These are phyloP conservation scores for Euproctis similis DNA, from an alignment of 2,888 invertebrate genomes.

Conservation along the genomic window DNA sequence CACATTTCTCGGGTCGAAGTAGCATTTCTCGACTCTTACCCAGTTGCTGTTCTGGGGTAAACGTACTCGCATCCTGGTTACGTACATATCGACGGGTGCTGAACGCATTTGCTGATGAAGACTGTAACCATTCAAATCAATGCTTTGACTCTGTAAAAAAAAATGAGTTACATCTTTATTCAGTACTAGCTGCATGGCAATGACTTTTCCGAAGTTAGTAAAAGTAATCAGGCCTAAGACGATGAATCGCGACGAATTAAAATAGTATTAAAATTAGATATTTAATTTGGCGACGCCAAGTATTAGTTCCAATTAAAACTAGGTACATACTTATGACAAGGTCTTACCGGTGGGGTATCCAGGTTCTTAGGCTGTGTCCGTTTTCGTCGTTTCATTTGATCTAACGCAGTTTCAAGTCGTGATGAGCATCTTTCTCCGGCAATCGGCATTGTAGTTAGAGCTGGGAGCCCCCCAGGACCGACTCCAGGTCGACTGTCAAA, in stretches of 20 bases:
- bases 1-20: slow-evolving; percentile 83
- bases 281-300: too few species aligned
- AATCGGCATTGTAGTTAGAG: slow-evolving; percentile 52
- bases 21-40: slow-evolving; percentile 85
- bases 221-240: too few species aligned
- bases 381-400: slow-evolving; percentile 77
- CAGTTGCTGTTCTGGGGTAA: slow-evolving; percentile 80
- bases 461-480: slow-evolving; percentile 45
- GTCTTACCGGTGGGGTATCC: slow-evolving; percentile 57
- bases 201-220: too few species aligned
- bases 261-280: too few species aligned
- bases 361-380: slow-evolving; percentile 68
- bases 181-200: too few species aligned
- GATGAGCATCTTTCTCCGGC: slow-evolving; percentile 78
- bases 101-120: slow-evolving; percentile 78
- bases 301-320: too few species aligned
- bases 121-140: slow-evolving; percentile 79
- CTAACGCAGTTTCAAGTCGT: slow-evolving; percentile 79
- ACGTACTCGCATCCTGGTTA: slow-evolving; percentile 81
- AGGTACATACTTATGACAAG: too few species aligned
- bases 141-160: slow-evolving; percentile 56
- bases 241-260: too few species aligned
- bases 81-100: slow-evolving; percentile 81
- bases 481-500: slow-evolving; percentile 42
- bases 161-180: slow-evolving; percentile 2